Conservation (phyloP, 2,113 vertebrate genomes). For the Noturus placidus region DNA sequence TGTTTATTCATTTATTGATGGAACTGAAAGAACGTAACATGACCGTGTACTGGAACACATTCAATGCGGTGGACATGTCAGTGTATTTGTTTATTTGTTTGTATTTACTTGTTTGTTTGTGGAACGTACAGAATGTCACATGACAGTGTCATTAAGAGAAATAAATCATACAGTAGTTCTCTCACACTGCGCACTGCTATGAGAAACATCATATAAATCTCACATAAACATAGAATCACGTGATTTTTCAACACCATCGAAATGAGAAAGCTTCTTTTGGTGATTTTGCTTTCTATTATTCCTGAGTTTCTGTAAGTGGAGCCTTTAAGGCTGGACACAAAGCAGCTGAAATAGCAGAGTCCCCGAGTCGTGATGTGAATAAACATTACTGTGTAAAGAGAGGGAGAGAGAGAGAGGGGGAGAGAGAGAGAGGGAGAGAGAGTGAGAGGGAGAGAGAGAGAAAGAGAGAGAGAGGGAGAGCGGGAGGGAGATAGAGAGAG, state of each 20-base stretch:
- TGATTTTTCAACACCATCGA: background rate
- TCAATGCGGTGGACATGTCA: too few species aligned
- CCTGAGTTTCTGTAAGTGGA: constrained; percentile 22
- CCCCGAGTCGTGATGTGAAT: constrained; percentile 46
- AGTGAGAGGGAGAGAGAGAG: too few species aligned
- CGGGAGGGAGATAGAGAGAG: too few species aligned
- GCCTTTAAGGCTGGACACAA: constrained; percentile 32
- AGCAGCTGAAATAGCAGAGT: constrained; percentile 37
- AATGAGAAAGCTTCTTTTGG: background rate
- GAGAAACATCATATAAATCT: too few species aligned
- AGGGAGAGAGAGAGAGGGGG: background rate
- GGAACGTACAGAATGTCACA: background rate
- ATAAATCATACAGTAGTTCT: background rate
- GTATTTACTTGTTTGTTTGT: background rate
- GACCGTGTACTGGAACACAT: too few species aligned
- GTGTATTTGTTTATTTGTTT: background rate
- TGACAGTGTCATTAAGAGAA: background rate
- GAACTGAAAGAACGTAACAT: too few species aligned
- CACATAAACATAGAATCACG: too few species aligned
- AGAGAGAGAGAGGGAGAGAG: background rate
- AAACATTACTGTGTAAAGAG: constrained; percentile 45
- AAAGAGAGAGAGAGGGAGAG: background rate
- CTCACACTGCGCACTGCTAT: background rate
- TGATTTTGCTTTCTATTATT: background rate
- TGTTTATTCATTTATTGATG: too few species aligned